phyloP scores from a whole-genome alignment of 2,113 vertebrate species.

The Sprattus sprattus region DNA sequence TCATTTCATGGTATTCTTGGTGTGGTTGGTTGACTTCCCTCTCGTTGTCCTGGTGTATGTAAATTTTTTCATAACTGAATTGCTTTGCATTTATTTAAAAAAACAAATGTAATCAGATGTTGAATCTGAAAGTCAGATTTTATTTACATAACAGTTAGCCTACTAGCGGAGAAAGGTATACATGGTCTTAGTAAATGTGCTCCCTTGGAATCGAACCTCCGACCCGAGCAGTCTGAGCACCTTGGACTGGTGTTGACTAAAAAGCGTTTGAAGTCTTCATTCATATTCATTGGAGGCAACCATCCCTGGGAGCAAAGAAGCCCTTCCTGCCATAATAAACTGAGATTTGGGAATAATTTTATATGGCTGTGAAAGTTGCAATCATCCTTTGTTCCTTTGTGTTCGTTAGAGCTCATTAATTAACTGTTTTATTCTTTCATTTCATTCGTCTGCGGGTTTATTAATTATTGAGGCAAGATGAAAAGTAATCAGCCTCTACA shows the following conservation, averaged over 20 bases:
- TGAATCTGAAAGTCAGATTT: neutral
- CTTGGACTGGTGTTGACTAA: neutral
- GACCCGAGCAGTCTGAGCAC: neutral
- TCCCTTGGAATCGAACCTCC: neutral
- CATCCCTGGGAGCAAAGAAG: neutral
- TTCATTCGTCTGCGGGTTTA: constrained; percentile 10
- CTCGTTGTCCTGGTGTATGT: neutral
- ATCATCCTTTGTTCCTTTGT: constrained; percentile 26
- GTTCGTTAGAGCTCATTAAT: constrained; percentile 31
- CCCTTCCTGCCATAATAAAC: neutral
- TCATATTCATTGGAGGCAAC: neutral
- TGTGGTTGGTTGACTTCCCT: neutral
- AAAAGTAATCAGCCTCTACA: constrained; percentile 19
- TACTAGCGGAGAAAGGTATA: neutral
- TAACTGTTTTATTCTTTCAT: constrained; percentile 21
- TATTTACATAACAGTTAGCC: neutral
- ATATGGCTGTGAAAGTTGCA: neutral
- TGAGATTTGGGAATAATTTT: constrained; percentile 1
- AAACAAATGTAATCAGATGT: neutral
- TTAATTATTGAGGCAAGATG: constrained; percentile 22
- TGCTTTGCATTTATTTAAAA: neutral
- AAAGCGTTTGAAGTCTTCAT: neutral
- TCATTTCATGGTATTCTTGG: neutral
- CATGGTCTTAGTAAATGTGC: neutral
- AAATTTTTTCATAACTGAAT: neutral